Conservation (phyloP, 2,797 vertebrate genomes). For the Coracias cyanogaster region DNA sequence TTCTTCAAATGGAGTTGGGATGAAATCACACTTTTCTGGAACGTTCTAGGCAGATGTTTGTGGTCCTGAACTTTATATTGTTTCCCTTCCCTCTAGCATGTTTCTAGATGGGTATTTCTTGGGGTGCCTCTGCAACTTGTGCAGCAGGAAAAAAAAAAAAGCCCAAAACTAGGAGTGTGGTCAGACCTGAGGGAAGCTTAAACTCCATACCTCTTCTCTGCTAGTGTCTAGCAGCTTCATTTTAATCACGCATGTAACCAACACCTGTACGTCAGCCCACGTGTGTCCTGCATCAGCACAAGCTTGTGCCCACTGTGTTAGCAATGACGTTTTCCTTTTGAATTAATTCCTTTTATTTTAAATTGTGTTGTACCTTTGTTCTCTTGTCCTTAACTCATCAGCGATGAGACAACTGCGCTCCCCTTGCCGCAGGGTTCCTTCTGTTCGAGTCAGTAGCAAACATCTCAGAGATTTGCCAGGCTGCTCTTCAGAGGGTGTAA, state of each 20-base stretch:
- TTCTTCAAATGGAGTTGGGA: background rate
- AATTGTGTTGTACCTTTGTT: background rate
- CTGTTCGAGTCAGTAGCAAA: background rate
- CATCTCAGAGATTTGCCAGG: background rate
- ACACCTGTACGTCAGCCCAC: background rate
- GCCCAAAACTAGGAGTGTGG: background rate
- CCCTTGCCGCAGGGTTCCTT: background rate
- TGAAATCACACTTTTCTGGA: background rate
- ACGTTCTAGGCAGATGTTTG: background rate
- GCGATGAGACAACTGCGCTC: background rate
- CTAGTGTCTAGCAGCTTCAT: background rate
- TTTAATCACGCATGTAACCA: background rate
- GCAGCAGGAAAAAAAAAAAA: background rate
- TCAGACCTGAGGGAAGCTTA: background rate
- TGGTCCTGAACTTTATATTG: background rate
- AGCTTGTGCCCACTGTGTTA: background rate
- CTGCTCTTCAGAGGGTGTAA: constrained; percentile 21
- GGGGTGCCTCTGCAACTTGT: background rate
- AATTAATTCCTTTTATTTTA: background rate
- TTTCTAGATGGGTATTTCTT: background rate
- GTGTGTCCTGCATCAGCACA: background rate
- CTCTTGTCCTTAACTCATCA: background rate
- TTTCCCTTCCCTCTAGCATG: background rate
- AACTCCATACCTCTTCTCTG: background rate
- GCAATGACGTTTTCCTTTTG: background rate